These are phyloP conservation scores for Melanchra persicariae DNA, from an alignment of 2,888 invertebrate species.

Conservation along the genomic window DNA sequence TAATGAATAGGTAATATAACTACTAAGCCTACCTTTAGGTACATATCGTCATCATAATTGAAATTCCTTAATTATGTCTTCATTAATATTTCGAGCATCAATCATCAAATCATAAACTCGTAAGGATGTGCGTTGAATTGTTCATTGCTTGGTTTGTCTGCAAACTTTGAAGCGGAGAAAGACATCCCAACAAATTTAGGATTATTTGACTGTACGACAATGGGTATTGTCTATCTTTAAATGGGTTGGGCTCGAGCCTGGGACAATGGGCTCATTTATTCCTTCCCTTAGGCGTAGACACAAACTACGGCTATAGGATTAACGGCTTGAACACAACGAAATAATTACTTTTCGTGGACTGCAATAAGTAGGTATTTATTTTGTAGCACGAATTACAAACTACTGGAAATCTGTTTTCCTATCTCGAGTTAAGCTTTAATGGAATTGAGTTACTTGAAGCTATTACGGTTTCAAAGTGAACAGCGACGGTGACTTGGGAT, in stretches of 20 bases:
- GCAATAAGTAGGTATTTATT: slow-evolving; percentile 64
- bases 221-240: slow-evolving; percentile 87
- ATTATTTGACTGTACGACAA: slow-evolving; percentile 84
- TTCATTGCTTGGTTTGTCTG: slow-evolving; percentile 75
- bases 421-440: slow-evolving; percentile 28
- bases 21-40: neutral
- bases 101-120: slow-evolving; percentile 64
- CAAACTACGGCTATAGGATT: slow-evolving; percentile 81
- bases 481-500: slow-evolving; percentile 1
- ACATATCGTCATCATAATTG: neutral
- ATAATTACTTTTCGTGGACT: slow-evolving; percentile 78
- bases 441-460: slow-evolving; percentile 14
- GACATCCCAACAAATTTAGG: slow-evolving; percentile 84
- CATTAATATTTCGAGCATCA: slow-evolving; percentile 58
- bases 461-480: slow-evolving; percentile 22
- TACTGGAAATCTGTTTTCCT: slow-evolving; percentile 19
- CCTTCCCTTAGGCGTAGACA: slow-evolving; percentile 84
- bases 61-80: slow-evolving; percentile 22
- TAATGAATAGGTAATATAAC: slow-evolving; percentile 4
- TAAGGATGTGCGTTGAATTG: slow-evolving; percentile 67
- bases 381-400: slow-evolving; percentile 33
- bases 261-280: slow-evolving; percentile 87
- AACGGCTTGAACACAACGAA: slow-evolving; percentile 81
- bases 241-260: slow-evolving; percentile 80
- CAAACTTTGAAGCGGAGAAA: slow-evolving; percentile 78